Conservation (phyloP, 2,113 vertebrate species). For the Gorsachius goisagi region DNA sequence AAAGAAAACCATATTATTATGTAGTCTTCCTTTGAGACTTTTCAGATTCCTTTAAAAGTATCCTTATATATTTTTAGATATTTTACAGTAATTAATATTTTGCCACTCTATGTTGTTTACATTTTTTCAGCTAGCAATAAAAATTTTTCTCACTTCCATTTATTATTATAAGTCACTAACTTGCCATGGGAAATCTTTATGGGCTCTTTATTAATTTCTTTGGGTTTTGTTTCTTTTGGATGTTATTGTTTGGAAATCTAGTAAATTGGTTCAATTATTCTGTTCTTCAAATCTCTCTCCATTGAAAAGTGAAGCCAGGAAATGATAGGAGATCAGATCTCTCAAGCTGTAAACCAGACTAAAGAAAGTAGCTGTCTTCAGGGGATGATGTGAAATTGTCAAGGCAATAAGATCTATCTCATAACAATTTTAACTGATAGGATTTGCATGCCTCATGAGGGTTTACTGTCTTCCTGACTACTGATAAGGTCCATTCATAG, state of each 20-base stretch:
- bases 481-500: not conserved
- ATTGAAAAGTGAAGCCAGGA: not conserved
- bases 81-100: not conserved
- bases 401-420: not conserved
- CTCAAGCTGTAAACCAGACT: not conserved
- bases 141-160: not conserved
- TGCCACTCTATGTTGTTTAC: not conserved
- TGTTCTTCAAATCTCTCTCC: not conserved
- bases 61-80: not conserved
- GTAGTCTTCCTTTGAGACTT: not conserved
- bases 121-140: not conserved
- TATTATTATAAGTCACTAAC: not conserved
- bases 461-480: not conserved
- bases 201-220: not conserved
- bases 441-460: not conserved
- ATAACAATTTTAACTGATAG: not conserved
- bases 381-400: not conserved
- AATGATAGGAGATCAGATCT: not conserved
- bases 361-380: not conserved
- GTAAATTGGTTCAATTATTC: not conserved
- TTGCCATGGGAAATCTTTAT: not conserved
- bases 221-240: not conserved
- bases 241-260: not conserved
- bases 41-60: not conserved
- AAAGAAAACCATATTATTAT: not conserved